phyloP scores from a whole-genome alignment of 2,797 vertebrate species.

The Gouania willdenowi region DNA sequence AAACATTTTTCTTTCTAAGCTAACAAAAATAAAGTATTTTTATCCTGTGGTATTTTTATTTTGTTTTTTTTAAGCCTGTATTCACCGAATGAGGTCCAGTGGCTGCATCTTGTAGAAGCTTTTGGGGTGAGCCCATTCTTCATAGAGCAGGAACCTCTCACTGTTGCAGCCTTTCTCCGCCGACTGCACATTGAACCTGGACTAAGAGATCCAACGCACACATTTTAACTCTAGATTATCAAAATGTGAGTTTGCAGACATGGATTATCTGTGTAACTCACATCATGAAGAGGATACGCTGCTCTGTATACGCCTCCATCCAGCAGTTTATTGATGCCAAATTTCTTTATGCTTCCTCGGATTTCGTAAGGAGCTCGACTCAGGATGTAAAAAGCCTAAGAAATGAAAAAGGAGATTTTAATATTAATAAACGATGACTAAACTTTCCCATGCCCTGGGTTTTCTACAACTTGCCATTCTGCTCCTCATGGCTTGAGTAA shows the following conservation, averaged over 20 bases:
- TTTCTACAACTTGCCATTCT: slow-evolving; percentile 76
- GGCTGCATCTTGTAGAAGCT: slow-evolving; percentile 92
- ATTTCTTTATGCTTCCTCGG: slow-evolving; percentile 78
- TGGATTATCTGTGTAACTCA: too few relatives aligned
- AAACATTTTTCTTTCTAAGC: too few relatives aligned
- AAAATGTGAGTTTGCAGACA: too few relatives aligned
- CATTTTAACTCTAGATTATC: too few relatives aligned
- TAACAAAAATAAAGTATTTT: too few relatives aligned
- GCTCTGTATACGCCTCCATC: slow-evolving; percentile 88
- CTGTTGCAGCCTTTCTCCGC: slow-evolving; percentile 74
- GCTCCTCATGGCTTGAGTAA: slow-evolving; percentile 88
- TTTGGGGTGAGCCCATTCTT: slow-evolving; percentile 89
- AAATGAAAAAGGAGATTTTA: not conserved
- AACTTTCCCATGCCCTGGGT: too few relatives aligned
- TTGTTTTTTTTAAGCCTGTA: not conserved
- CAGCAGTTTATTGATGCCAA: slow-evolving; percentile 88
- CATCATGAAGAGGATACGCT: slow-evolving; percentile 91
- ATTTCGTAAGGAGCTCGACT: slow-evolving; percentile 84
- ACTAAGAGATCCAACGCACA: slow-evolving; percentile 56
- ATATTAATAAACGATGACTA: too few relatives aligned
- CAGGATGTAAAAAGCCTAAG: slow-evolving; percentile 86
- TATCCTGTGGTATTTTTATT: too few relatives aligned
- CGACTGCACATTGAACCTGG: slow-evolving; percentile 77
- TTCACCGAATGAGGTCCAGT: slow-evolving; percentile 87
- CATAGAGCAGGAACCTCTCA: slow-evolving; percentile 84